Evolutionary conservation across 2,888 invertebrate genomes (phyloP), one percentile per base, ranked within the genome.

Genomic region (Eristalinus aeneus): DNA sequence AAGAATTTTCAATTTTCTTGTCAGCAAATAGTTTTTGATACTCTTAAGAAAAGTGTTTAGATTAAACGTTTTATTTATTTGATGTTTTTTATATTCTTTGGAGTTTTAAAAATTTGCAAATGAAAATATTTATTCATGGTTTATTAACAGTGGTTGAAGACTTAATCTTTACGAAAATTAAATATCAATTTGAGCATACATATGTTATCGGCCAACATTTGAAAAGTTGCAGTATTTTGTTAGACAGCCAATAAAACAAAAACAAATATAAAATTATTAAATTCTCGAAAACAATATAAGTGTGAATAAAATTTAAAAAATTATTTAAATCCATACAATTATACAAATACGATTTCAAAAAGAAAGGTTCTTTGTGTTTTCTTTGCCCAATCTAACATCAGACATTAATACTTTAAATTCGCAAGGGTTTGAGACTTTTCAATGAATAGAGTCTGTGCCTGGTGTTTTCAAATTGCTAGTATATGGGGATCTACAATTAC

Each of bases 1-100:
- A n/a, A 31, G 61, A 79, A 54, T 74, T 80, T 80, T 68, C 73
- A 65, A 68, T 72, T 82, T 82, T 71, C 72, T 72, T 65, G 69
- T 67, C 76, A 61, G 71, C 72, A 58, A 72, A 76, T 82, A 72
- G 72, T 82, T 82, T 82, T 76, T 71, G 72, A 82, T 76, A 82
- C 82, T 61, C 72, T 56, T 46, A 61, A 72, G 56, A 34, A 56
- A 69, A 81, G 58, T 68, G 53, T 61, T 61, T 53, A 79, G n/a
- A 54, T 27, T 56, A 23, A 34, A 12, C 11, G 12, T 60, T 54
- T 10, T n/a, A 20, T 53, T n/a, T 75, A 22, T 65, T 60, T 54
- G 8, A 20, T 23, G 9, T 64, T 9, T 56, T 22, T 63, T 60
- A 34, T 61, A 46, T 23, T 32, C 46, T 61, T 11, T 61, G 32